Base-by-base conservation (phyloP, 2,888 invertebrate genomes). In the Mechanitis mazaeus region DNA sequence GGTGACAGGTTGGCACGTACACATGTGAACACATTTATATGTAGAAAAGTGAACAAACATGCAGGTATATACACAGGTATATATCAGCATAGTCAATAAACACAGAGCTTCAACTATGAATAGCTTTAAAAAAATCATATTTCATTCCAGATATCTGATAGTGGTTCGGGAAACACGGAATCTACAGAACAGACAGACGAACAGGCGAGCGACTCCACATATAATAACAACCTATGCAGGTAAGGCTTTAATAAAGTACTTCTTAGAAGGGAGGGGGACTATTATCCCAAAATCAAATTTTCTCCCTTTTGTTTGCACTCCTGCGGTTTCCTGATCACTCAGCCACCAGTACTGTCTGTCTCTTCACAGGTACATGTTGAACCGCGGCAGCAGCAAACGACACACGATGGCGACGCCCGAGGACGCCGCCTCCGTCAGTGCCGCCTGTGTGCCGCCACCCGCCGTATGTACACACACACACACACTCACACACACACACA, bases 391-490 rank as follows among this genome's bases (percentile, higher is more conserved):
- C 74, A 91, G 91, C 33, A 95, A 96, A 75, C 88, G 96, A 0
- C 96, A 96, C 78, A 96, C 96, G 0, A 92, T 96, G 81, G 94
- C 95, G 2, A 94, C 93, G 64, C 92, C 95, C 0, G 94, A 95
- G 69, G 95, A 95, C 72, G 85, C 86, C 0, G 84, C 83, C 45
- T 80, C 77, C 64, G 68, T 84, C 50, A 68, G 78, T 74, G 71
- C 80, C 57, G 69, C 83, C 46, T 69, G 70, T 71, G 72, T 75
- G 53, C 72, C 76, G 59, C 72, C 91, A 81, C 55, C 93, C 90
- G 81, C 84, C 81, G 85, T 85, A 55, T 73, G 73, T 67, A 45
- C 31, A 2, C 42, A 3, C 42, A 42, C 42, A 42, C 9, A 42
- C 42, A 42, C 2, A 42, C 42, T 7, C 6, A 42, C 42, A 42